These are phyloP conservation scores for Mionectes macconnelli DNA, from an alignment of 2,113 vertebrate species.

Conservation along the genomic window DNA sequence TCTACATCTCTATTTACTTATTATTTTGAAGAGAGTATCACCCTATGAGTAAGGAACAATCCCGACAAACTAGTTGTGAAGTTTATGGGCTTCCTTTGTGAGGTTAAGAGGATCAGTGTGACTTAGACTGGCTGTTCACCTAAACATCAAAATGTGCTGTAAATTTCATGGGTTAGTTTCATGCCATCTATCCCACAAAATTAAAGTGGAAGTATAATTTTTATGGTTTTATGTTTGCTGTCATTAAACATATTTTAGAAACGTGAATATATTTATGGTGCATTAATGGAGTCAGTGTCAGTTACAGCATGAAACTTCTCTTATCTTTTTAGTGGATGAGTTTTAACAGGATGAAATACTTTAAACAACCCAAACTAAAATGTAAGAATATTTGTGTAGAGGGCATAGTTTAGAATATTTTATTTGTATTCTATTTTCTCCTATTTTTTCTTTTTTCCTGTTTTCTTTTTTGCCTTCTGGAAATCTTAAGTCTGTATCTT, in stretches of 20 bases:
- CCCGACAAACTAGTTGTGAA: not conserved
- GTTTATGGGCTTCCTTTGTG: not conserved
- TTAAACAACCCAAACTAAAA: not conserved
- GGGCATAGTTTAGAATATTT: not conserved
- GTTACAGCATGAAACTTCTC: not conserved
- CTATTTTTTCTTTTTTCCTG: not conserved
- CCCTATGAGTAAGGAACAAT: not conserved
- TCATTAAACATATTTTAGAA: not conserved
- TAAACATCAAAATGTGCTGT: not conserved
- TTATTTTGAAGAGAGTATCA: not conserved
- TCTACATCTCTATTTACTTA: not conserved
- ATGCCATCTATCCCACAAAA: not conserved
- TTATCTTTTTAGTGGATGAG: not conserved
- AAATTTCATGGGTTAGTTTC: not conserved
- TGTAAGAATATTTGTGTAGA: not conserved
- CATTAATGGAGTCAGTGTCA: not conserved
- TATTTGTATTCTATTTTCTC: not conserved
- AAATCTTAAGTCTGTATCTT: slow-evolving; percentile 49
- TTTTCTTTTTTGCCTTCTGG: not conserved
- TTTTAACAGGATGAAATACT: not conserved
- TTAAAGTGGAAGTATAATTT: not conserved
- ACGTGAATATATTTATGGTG: not conserved
- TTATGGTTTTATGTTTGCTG: not conserved
- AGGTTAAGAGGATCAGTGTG: not conserved
- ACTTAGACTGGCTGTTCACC: not conserved